Conservation (phyloP, 2,113 vertebrate genomes). For the Macroglossus sobrinus region DNA sequence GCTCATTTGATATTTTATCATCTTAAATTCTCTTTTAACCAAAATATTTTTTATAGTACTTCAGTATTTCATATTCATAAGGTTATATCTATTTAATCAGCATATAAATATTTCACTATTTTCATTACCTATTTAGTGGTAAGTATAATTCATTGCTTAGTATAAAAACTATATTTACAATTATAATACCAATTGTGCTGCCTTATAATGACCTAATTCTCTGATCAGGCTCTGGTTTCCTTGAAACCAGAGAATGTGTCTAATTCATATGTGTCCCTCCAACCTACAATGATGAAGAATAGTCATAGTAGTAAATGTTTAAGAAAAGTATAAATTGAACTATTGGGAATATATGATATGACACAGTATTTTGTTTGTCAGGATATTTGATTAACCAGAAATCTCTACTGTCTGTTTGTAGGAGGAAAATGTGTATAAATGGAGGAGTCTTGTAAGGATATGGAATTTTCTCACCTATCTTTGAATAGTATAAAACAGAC, state of each 20-base stretch:
- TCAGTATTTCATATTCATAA: background rate
- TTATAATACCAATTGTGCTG: background rate
- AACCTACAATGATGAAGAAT: background rate
- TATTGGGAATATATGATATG: background rate
- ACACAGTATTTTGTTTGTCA: background rate
- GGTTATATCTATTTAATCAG: background rate
- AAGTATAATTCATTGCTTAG: background rate
- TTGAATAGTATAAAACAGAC: background rate
- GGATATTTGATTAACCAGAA: background rate
- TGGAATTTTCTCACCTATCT: background rate
- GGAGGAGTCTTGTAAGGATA: background rate
- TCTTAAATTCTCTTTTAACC: background rate
- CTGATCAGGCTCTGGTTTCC: background rate
- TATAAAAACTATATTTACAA: background rate
- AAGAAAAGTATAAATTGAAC: background rate
- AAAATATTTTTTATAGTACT: background rate
- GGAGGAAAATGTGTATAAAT: background rate
- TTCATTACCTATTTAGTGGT: background rate
- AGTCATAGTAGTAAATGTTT: background rate
- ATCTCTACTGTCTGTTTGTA: background rate
- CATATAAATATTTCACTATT: background rate
- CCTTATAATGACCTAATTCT: background rate
- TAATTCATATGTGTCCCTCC: background rate
- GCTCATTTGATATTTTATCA: background rate
- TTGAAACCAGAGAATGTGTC: background rate